phyloP scores from a whole-genome alignment of 2,113 vertebrate genomes.

The Electrona antarctica region DNA sequence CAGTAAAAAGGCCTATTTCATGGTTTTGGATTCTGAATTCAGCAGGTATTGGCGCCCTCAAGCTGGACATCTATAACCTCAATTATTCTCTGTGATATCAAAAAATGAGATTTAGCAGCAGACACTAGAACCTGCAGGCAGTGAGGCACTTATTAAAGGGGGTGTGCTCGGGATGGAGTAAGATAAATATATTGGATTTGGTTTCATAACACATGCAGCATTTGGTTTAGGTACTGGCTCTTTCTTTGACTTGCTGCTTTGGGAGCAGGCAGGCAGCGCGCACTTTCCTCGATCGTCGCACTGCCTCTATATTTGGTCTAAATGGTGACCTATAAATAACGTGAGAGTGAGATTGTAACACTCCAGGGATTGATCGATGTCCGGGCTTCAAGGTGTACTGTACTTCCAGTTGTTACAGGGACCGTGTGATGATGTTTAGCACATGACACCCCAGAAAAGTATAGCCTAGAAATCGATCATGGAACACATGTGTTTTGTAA shows the following conservation, averaged over 20 bases:
- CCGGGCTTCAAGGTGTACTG: background rate
- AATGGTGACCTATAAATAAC: slow-evolving; percentile 10
- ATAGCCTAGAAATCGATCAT: background rate
- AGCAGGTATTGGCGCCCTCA: background rate
- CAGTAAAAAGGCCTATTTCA: slow-evolving; percentile 24
- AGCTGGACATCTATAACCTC: slow-evolving; percentile 51
- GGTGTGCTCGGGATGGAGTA: slow-evolving; percentile 27
- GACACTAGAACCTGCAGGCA: slow-evolving; percentile 2
- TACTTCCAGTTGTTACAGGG: background rate
- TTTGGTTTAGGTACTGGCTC: background rate
- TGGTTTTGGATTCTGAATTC: slow-evolving; percentile 10
- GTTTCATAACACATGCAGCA: slow-evolving; percentile 51
- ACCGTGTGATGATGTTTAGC: slow-evolving; percentile 24
- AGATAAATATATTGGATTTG: slow-evolving; percentile 43
- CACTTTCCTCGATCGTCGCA: background rate
- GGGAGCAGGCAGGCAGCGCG: slow-evolving; percentile 5
- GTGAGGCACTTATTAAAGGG: slow-evolving; percentile 43
- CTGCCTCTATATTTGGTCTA: slow-evolving; percentile 2
- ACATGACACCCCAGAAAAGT: slow-evolving; percentile 53
- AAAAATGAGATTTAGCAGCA: slow-evolving; percentile 37
- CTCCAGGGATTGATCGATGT: slow-evolving; percentile 13
- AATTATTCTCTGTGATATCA: slow-evolving; percentile 50
- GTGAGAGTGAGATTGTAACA: background rate
- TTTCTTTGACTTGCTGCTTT: slow-evolving; percentile 1
- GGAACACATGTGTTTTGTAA: background rate